Evolutionary conservation across 2,888 invertebrate genomes (phyloP).

Genomic region (Trissolcus japonicus): DNA sequence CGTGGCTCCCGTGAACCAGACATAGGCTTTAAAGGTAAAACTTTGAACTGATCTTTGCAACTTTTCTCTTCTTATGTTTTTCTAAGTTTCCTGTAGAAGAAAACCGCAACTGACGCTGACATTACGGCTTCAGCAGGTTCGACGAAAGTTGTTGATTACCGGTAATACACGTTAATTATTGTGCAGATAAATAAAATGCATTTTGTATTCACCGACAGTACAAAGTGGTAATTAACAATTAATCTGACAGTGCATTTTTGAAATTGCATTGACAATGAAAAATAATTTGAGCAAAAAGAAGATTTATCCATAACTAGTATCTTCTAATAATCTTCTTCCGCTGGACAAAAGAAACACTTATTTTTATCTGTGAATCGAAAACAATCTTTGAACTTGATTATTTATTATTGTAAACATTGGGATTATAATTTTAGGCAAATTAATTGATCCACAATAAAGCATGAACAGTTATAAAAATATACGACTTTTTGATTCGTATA

Average conservation of each 20-base stretch:
- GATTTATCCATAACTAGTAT: too few relatives aligned
- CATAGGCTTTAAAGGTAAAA: slow-evolving; percentile 58
- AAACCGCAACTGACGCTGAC: slow-evolving; percentile 12
- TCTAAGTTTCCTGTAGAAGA: slow-evolving; percentile 8
- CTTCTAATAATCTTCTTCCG: too few relatives aligned
- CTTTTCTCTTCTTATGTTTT: slow-evolving; percentile 41
- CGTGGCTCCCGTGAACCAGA: slow-evolving; percentile 58
- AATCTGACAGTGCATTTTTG: background rate
- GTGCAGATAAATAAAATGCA: background rate
- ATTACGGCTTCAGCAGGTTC: slow-evolving; percentile 13
- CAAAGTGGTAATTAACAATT: background rate
- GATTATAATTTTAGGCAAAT: too few relatives aligned
- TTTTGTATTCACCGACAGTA: background rate
- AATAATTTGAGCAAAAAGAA: too few relatives aligned
- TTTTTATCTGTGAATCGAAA: too few relatives aligned
- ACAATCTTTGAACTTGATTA: too few relatives aligned
- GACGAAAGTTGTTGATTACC: slow-evolving; percentile 2
- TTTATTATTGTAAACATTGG: too few relatives aligned
- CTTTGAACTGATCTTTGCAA: slow-evolving; percentile 51
- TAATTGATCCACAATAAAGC: too few relatives aligned
- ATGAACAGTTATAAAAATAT: too few relatives aligned
- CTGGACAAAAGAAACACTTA: too few relatives aligned
- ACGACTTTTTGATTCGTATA: too few relatives aligned
- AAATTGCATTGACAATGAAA: too few relatives aligned
- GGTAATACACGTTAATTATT: slow-evolving; percentile 8